Percentiles rank a stretch among this genome's conserved stretches.
These are phyloP conservation scores for Drosophila ustulata DNA, from an alignment of 2,888 invertebrate species.

Conservation along the genomic window DNA sequence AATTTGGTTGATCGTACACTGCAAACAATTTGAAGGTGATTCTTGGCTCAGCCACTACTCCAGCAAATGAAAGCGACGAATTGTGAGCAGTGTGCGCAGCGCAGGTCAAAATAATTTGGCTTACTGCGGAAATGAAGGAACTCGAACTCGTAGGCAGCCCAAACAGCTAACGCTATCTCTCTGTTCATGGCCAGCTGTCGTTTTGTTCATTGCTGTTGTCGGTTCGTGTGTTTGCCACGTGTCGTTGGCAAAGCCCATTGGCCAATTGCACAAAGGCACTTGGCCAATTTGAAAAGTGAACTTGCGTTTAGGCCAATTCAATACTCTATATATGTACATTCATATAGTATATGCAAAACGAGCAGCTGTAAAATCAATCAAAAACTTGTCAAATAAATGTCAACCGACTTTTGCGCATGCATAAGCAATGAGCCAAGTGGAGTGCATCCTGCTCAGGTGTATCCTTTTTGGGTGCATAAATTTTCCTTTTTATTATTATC, in stretches of 20 bases:
- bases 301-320: constrained; percentile 63
- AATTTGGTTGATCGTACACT: constrained; percentile 45
- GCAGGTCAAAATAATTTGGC: constrained; percentile 77
- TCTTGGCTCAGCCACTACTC: not conserved
- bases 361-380: constrained; percentile 83
- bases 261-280: constrained; percentile 55
- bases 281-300: constrained; percentile 66
- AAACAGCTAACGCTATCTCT: constrained; percentile 47
- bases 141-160: constrained; percentile 9
- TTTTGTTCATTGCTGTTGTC: constrained; percentile 22
- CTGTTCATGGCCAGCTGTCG: constrained; percentile 65
- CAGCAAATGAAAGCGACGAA: not conserved
- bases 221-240: constrained; percentile 78
- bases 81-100: constrained; percentile 56
- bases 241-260: constrained; percentile 63
- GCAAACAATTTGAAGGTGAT: constrained; percentile 20
- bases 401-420: constrained; percentile 65
- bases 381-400: constrained; percentile 83
- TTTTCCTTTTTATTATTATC: constrained; percentile 35
- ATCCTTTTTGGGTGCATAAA: constrained; percentile 71
- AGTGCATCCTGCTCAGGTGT: constrained; percentile 54
- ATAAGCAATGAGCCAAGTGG: constrained; percentile 58
- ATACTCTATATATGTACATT: not conserved
- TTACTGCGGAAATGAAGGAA: constrained; percentile 61
- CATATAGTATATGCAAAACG: constrained; percentile 38